Conservation (phyloP, 2,797 vertebrate genomes). For the Aulostomus chinensis region DNA sequence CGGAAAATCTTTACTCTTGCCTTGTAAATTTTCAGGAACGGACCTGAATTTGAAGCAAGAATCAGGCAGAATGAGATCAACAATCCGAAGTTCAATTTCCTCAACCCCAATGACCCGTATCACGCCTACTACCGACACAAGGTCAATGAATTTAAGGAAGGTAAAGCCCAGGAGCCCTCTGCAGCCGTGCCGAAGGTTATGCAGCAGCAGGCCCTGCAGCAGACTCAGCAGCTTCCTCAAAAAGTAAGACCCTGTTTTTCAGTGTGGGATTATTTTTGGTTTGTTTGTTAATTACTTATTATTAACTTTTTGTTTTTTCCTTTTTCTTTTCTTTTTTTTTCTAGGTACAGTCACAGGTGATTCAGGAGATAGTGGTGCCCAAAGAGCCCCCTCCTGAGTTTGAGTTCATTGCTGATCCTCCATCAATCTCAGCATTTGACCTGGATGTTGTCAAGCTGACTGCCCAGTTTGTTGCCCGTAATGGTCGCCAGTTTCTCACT, state of each 20-base stretch:
- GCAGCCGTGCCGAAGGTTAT: slow-evolving; percentile 98
- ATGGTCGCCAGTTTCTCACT: slow-evolving; percentile 96
- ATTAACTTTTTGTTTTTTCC: background rate
- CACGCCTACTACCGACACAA: slow-evolving; percentile 99
- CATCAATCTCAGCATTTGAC: slow-evolving; percentile 97
- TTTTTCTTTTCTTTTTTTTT: background rate
- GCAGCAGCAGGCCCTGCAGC: slow-evolving; percentile 89
- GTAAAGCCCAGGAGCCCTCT: slow-evolving; percentile 95
- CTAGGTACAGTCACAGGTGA: slow-evolving; percentile 95
- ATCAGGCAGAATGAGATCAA: slow-evolving; percentile 99
- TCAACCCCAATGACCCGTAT: slow-evolving; percentile 97
- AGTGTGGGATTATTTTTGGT: background rate
- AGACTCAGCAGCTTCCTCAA: slow-evolving; percentile 91
- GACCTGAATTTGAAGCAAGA: slow-evolving; percentile 97
- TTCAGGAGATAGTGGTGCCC: slow-evolving; percentile 91
- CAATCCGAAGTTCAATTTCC: slow-evolving; percentile 98
- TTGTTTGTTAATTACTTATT: background rate
- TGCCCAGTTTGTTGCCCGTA: slow-evolving; percentile 96
- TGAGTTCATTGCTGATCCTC: slow-evolving; percentile 97
- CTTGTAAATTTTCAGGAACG: slow-evolving; percentile 82
- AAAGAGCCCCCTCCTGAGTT: slow-evolving; percentile 97
- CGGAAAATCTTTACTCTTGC: background rate
- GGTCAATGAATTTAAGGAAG: slow-evolving; percentile 98
- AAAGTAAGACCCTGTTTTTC: slow-evolving; percentile 78
- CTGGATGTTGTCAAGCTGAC: slow-evolving; percentile 98